Percentiles rank a stretch among this genome's conserved stretches.
phyloP scores from a whole-genome alignment of 2,888 invertebrate species.

The Andrena dorsata region DNA sequence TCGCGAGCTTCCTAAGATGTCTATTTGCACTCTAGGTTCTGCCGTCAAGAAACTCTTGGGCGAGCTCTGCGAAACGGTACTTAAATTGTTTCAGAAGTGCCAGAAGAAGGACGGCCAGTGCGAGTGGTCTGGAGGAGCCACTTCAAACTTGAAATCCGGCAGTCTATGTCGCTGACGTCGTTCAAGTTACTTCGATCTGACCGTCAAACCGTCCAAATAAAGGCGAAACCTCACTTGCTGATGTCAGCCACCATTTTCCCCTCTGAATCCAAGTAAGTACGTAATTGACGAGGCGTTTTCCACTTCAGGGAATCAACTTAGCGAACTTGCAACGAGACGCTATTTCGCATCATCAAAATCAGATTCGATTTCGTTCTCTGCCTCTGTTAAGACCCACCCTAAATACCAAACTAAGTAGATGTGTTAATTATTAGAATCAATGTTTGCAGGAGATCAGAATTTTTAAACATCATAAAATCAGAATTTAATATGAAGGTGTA shows the following conservation, averaged over 20 bases:
- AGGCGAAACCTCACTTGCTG: conserved; percentile 46
- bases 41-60: conserved; percentile 58
- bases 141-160: conserved; percentile 68
- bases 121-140: conserved; percentile 62
- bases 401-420: no score
- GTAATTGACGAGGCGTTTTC: conserved; percentile 2
- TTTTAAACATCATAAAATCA: no score
- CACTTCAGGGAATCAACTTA: background rate
- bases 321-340: background rate
- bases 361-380: background rate
- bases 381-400: background rate
- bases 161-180: conserved; percentile 63
- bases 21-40: conserved; percentile 64
- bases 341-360: background rate
- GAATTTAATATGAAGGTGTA: no score
- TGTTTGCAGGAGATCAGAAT: no score
- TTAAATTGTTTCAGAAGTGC: conserved; percentile 71
- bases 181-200: conserved; percentile 62
- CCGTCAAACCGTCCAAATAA: conserved; percentile 47
- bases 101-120: conserved; percentile 56
- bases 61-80: conserved; percentile 59
- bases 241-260: conserved; percentile 4
- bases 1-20: conserved; percentile 58
- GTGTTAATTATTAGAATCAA: no score
- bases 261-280: background rate